These are phyloP conservation scores for Eurois occulta DNA, from an alignment of 2,888 invertebrate species.

Conservation along the genomic window DNA sequence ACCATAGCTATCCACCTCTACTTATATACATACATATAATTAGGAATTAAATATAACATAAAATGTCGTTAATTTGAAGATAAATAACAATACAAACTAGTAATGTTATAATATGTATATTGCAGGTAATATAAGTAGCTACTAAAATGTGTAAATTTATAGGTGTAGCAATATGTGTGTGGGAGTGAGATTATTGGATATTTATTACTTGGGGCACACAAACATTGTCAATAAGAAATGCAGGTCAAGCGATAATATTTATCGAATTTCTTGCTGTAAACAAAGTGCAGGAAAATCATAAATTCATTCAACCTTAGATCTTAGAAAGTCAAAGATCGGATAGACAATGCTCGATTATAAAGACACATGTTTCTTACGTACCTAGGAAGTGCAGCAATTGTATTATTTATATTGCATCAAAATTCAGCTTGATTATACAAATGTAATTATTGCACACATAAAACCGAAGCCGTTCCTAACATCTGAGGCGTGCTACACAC, in stretches of 20 bases:
- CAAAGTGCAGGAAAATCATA: constrained; percentile 11
- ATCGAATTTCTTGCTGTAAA: constrained; percentile 17
- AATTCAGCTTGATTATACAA: not conserved
- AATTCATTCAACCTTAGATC: constrained; percentile 25
- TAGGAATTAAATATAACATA: constrained; percentile 40
- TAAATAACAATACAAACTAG: constrained; percentile 47
- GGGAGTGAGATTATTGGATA: constrained; percentile 71
- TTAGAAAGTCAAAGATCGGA: constrained; percentile 32
- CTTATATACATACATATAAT: constrained; percentile 51
- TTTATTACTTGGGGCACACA: constrained; percentile 56
- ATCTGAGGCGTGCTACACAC: not conserved
- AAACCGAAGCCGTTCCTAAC: not conserved
- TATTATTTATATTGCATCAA: constrained; percentile 8
- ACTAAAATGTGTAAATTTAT: constrained; percentile 48
- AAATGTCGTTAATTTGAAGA: constrained; percentile 43
- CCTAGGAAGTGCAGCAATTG: constrained; percentile 47
- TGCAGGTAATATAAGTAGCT: constrained; percentile 57
- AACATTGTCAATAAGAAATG: constrained; percentile 41
- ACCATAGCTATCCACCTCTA: constrained; percentile 63
- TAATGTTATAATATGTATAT: constrained; percentile 46
- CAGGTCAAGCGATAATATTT: constrained; percentile 11
- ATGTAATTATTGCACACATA: not conserved
- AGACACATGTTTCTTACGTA: constrained; percentile 51
- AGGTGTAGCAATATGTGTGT: constrained; percentile 46
- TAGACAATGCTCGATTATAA: constrained; percentile 60